Base-by-base conservation (phyloP, 2,797 vertebrate species). In the Hafferia zeledoni region DNA sequence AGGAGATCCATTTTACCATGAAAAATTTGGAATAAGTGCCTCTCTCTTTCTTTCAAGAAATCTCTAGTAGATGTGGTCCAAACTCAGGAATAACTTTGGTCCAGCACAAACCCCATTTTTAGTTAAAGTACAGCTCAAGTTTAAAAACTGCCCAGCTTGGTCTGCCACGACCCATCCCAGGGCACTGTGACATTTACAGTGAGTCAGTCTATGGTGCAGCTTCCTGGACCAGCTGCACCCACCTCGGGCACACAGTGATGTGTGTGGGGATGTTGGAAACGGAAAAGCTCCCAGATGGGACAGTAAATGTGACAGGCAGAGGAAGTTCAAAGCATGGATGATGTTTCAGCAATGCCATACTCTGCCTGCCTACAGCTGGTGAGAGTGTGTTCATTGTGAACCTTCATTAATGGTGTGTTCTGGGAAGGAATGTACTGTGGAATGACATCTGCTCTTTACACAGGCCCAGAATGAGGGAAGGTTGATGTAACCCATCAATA, bases 191-290 rank as follows among this genome's bases (percentile, higher is more conserved):
- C 18, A 37, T 64, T 87, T 61, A 37, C 28, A 63, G 23, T 2
- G 6, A 79, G 27, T 47, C 44, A 43, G 16, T 50, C 41, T 5
- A 1, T 2, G 18, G 10, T 7, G 13, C 0, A 0, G 25, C 59
- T 39, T 57, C 77, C 31, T 49, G 77, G 68, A 27, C 6, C 41
- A 83, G 27, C 23, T 41, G 53, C 14, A 46, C 27, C 43, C 52
- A 65, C 11, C 27, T 28, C 27, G 3, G 5, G 60, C 0, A 0
- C 31, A 43, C 35, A 11, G 50, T 0, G 1, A 24, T 4, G 11
- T 7, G 28, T 4, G 13, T 5, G 28, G 25, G 72, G 30, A 50
- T 35, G n/a, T 3, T 46, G 22, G 13, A 46, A 64, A 37, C 9
- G 43, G 63, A 49, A 80, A 91, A 91, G 8, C 37, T 56, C 39